Base-by-base conservation (phyloP, 2,113 vertebrate species). In the Melierax canorus region DNA sequence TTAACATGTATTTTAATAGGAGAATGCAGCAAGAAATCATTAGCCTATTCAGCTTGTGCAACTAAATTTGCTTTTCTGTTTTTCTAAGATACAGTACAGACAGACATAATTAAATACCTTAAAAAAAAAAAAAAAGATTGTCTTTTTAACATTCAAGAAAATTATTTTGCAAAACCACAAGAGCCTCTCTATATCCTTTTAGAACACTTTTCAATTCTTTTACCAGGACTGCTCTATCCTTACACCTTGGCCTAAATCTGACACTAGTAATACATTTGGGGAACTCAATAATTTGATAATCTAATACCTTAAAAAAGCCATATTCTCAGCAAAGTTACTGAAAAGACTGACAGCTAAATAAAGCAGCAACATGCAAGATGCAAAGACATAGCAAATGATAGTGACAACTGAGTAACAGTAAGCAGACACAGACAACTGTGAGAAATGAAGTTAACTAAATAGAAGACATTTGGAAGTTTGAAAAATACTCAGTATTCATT, bases 71-170 rank as follows among this genome's bases (percentile, higher is more conserved):
- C 3, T 46, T 66, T 53, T 51, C 29, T 6, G 27, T 53, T 83
- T 92, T 81, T 34, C 7, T 63, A 90, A 72, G 9, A 30, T 9
- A 24, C 5, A 83, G 45, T 29, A 77, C 16, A 84, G 17, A 45
- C 3, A 76, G 9, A 51, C 4, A 58, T 26, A 85, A 74, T 27
- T 75, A 53, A 62, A 38, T 14, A 67, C 4, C 10, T 58, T 64
- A 15, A 1, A 53, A 80, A 19, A 1, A 80, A 19, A 1, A 53
- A 80, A 71, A 30, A 48, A 58, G 2, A 15, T 5, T 2, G 3
- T 43, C 14, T 27, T 66, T 22, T 79, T 66, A 72, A 73, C 6
- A 66, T 51, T 38, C 18, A 32, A 79, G 22, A 90, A 60, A 67
- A 43, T 18, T 69, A 8, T 48, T 81, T 63, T 59, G 19, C 45